Conservation (phyloP, 2,113 vertebrate genomes). For the Tinamus guttatus region DNA sequence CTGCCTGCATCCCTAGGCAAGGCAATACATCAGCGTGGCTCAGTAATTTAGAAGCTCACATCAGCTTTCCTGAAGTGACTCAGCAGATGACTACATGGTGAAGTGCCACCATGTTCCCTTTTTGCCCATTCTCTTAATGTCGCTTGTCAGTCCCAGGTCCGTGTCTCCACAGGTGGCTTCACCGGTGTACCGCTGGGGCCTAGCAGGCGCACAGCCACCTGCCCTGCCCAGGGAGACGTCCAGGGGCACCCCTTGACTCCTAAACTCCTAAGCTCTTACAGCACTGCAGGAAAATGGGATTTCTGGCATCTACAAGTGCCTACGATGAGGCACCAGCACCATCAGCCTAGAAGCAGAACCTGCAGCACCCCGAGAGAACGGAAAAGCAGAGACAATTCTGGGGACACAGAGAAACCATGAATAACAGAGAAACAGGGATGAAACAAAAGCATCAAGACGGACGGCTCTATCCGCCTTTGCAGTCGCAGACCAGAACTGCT, state of each 20-base stretch:
- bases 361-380: neutral
- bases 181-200: neutral
- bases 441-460: neutral
- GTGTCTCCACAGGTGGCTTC: too few species aligned
- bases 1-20: neutral
- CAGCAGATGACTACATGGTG: neutral
- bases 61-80: neutral
- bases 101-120: neutral
- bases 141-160: too few species aligned
- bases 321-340: too few species aligned
- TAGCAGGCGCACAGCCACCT: neutral
- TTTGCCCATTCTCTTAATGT: too few species aligned
- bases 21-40: neutral
- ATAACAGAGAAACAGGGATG: neutral
- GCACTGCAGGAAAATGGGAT: neutral
- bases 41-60: neutral
- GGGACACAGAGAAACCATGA: neutral
- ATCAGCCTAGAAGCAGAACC: neutral
- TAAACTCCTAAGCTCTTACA: neutral
- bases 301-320: too few species aligned
- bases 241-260: neutral
- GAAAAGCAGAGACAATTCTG: neutral
- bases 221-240: neutral
- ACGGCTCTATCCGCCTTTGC: neutral
- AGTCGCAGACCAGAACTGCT: neutral